Percentiles rank a stretch among this genome's conserved stretches.
Evolutionary conservation across 2,797 vertebrate species (phyloP).

Genomic region (Poeciliopsis gracilis): DNA sequence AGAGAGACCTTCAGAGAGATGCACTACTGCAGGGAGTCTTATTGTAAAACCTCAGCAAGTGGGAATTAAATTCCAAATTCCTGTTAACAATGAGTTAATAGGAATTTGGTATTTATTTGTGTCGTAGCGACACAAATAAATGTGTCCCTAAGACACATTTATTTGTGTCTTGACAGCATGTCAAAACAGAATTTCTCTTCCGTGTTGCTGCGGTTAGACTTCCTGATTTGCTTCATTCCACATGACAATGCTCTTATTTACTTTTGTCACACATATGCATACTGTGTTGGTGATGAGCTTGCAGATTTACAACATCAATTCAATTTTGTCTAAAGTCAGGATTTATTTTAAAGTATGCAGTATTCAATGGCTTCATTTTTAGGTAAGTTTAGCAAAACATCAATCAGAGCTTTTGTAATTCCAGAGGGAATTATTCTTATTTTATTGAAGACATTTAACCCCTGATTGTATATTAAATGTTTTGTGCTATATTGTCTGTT

Average conservation of each 20-base stretch:
- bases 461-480: slow-evolving; percentile 4
- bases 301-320: background rate
- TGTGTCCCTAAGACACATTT: background rate
- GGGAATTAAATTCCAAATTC: background rate
- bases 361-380: background rate
- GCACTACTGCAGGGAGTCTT: background rate
- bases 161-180: background rate
- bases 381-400: background rate
- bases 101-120: background rate
- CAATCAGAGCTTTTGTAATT: background rate
- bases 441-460: background rate
- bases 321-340: background rate
- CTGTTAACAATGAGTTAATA: too few species aligned
- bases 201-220: slow-evolving; percentile 34
- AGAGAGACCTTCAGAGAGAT: slow-evolving; percentile 23
- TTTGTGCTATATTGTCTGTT: slow-evolving; percentile 12
- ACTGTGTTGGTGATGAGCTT: background rate
- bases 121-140: too few species aligned
- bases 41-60: background rate
- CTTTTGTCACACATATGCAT: background rate
- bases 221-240: slow-evolving; percentile 40
- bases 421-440: background rate
- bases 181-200: slow-evolving; percentile 34
- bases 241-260: slow-evolving; percentile 4
- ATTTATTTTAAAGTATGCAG: background rate